Base-by-base conservation (phyloP, 2,888 invertebrate genomes). In the Amitus sp. region DNA sequence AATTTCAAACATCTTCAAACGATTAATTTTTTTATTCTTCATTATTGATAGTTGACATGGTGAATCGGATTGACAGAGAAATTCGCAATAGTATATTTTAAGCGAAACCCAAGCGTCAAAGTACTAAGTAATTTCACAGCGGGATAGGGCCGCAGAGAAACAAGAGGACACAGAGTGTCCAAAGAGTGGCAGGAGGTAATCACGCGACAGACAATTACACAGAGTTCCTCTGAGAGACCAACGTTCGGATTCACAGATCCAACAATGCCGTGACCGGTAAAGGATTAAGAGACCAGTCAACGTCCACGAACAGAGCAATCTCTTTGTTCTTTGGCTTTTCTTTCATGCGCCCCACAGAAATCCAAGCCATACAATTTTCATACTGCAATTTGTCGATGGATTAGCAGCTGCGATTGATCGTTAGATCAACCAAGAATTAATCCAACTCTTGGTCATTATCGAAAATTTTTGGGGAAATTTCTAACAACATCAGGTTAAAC, bases 121-220 rank as follows among this genome's bases (percentile, higher is more conserved):
- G 59, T 58, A 57, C 27, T 60, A 51, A 64, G 64, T 54, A 60
- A 64, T 60, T 60, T 48, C 57, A 13, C 13, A 34, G n/a, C 12
- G 47, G 47, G 47, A 34, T 15, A 37, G n/a, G 33, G 18, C 17
- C 30, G 52, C 50, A 51, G 47, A 55, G 56, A 53, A 49, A 54
- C 52, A 39, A 43, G 51, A 47, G 51, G 54, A 48, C 43, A 27
- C 34, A 15, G 34, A 19, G 47, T 17, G 50, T 60, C 50, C 57
- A 60, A 56, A 40, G 50, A 56, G 61, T 48, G 56, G 57, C 49
- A 59, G 50, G 67, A 66, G 68, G 69, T 72, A 72, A 75, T 73
- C 71, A 72, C 66, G 72, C 70, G 70, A 69, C 69, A 68, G 73
- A 71, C 72, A 74, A 74, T 75, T 73, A 70, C 68, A 67, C 71